These are phyloP conservation scores for Lordiphosa mommai DNA, from an alignment of 1,140 invertebrate species.

Conservation along the genomic window DNA sequence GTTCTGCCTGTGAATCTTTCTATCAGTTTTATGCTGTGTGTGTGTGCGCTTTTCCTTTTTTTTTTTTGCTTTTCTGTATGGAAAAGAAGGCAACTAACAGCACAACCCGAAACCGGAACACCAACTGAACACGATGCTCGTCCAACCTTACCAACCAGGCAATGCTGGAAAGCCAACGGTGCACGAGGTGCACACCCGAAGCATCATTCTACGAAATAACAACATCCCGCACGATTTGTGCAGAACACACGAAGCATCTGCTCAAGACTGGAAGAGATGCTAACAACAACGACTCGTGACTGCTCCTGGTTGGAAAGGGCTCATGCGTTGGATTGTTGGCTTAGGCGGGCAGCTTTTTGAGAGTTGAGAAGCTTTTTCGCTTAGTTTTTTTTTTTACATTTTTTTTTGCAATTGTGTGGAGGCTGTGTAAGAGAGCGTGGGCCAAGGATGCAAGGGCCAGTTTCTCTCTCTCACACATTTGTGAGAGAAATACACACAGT, in stretches of 20 bases:
- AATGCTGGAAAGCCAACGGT: constrained; percentile 52
- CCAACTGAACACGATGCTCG: constrained; percentile 77
- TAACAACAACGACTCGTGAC: neutral
- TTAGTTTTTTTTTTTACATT: neutral
- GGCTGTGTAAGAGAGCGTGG: constrained; percentile 2
- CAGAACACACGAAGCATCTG: constrained; percentile 8
- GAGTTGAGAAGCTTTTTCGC: neutral
- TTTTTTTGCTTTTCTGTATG: constrained; percentile 38
- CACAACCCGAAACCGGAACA: constrained; percentile 80
- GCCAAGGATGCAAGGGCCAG: neutral
- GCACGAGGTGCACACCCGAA: constrained; percentile 19
- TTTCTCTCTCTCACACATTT: too few relatives aligned
- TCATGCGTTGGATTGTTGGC: constrained; percentile 11
- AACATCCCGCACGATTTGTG: constrained; percentile 5
- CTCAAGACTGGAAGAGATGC: constrained; percentile 10
- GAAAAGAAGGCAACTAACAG: constrained; percentile 79
- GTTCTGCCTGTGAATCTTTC: constrained; percentile 23
- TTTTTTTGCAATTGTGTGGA: neutral
- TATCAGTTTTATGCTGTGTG: neutral
- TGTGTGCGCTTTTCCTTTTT: neutral
- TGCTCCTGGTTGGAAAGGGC: neutral
- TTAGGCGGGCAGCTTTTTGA: constrained; percentile 3
- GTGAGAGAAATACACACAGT: neutral
- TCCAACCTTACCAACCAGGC: constrained; percentile 62
- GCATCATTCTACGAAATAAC: constrained; percentile 39